Evolutionary conservation across 2,113 vertebrate species (phyloP), one percentile per base, ranked within the genome.

Genomic region (Otocyon megalotis): DNA sequence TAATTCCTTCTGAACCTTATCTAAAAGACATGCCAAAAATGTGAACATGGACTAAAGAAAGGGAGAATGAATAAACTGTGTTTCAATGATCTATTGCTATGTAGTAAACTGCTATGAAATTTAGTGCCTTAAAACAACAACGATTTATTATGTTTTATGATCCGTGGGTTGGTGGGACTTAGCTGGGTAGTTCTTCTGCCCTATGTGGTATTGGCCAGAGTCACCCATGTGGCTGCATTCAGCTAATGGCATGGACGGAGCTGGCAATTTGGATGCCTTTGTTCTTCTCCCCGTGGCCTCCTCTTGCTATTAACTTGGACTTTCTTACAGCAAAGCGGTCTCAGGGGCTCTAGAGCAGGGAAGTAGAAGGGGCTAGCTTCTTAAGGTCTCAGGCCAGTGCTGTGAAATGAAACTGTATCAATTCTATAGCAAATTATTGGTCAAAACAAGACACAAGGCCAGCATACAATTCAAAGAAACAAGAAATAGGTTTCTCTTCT

Each of bases 1-100:
- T 58, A 74, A 93, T 94, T 95, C 24, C 50, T 96, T 92, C 32
- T 87, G 69, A 92, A 69, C 56, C 43, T 97, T 77, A 83, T 69
- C 74, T 90, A 11, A 24, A 95, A 95, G 80, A 62, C 22, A 53
- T 43, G 8, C 37, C 30, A 93, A 15, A 74, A 94, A 84, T 87
- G 56, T 63, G 69, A 90, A 86, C 8, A 81, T 80, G 26, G 76
- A 86, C 56, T 69, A 88, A 90, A 94, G 62, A 71, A 94, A 76
- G 72, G 5, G 8, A 28, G 89, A 92, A 58, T 89, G 50, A 95
- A 87, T 81, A 71, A 94, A 94, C 56, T 91, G 5, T 50, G 37
- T 96, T 97, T 94, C 17, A 76, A 30, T 87, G 22, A 56, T 53
- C 50, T 82, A 32, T 93, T 95, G 19, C 62, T 93, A n/a, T 62